A percentile compares a stretch with the other conserved stretches of the same genome.
Conservation (phyloP, 2,888 invertebrate genomes). For the Tromatobia lineatoria region DNA sequence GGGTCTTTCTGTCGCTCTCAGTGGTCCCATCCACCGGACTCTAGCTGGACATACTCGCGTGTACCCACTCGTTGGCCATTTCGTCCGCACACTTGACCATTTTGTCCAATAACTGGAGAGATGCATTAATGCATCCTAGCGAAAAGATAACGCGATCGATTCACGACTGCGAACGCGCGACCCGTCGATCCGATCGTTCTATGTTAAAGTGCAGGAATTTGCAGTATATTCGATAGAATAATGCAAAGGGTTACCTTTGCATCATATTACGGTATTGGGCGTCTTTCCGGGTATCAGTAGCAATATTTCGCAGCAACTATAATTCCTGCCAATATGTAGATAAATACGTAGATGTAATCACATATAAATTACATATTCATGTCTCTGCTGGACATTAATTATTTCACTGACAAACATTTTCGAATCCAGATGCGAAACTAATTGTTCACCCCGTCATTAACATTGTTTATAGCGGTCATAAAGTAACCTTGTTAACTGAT, state of each 20-base stretch:
- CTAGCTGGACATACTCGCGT: background rate
- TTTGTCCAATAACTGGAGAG: conserved; percentile 80
- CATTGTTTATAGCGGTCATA: no score
- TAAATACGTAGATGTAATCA: no score
- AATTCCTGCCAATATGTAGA: no score
- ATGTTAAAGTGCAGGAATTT: conserved; percentile 53
- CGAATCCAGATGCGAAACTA: no score
- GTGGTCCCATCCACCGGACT: background rate
- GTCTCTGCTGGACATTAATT: background rate
- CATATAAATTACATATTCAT: background rate
- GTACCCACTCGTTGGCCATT: conserved; percentile 48
- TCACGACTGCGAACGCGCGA: conserved; percentile 52
- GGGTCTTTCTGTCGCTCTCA: conserved; percentile 46
- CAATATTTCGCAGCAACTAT: background rate
- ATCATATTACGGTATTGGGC: no score
- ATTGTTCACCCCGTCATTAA: no score
- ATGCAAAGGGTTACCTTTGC: background rate
- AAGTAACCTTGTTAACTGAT: no score
- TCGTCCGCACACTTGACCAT: conserved; percentile 74
- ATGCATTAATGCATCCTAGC: conserved; percentile 81
- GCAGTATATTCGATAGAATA: background rate
- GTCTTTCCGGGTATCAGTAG: background rate
- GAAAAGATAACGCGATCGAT: conserved; percentile 80
- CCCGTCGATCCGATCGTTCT: conserved; percentile 49
- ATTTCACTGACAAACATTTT: no score